phyloP scores from a whole-genome alignment of 53 echinoderm and acorn worm species.

The Paelopatides confundens region DNA sequence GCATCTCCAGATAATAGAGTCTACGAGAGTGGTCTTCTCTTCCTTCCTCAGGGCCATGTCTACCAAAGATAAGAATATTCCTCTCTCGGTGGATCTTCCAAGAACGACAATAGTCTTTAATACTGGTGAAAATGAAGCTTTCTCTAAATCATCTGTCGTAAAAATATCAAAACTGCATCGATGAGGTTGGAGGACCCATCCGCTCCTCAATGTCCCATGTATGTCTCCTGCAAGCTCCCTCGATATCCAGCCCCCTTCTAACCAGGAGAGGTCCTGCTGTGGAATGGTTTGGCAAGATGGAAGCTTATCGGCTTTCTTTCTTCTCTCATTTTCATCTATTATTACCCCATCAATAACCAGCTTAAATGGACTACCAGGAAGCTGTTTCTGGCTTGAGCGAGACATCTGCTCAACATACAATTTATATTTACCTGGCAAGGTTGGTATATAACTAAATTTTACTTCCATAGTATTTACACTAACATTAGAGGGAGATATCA shows the following conservation, averaged over 20 bases:
- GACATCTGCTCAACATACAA: conserved; percentile 13
- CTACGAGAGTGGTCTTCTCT: not conserved
- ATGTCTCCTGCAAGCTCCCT: not conserved
- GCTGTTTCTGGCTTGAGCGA: not conserved
- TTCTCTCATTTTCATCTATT: not conserved
- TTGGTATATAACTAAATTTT: conserved; percentile 1
- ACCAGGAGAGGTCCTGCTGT: not conserved
- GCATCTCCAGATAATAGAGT: not conserved
- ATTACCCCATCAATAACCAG: not conserved
- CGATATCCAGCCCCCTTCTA: not conserved
- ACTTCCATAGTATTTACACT: no score
- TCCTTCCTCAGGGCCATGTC: not conserved
- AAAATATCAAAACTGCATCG: conserved; percentile 6
- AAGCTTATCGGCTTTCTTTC: not conserved
- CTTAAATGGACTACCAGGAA: conserved; percentile 1
- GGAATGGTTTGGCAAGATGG: conserved; percentile 16
- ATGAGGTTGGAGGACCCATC: not conserved
- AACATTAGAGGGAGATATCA: not conserved
- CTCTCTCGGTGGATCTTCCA: conserved; percentile 3
- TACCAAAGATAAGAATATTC: not conserved
- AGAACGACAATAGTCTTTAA: not conserved
- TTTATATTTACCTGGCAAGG: not conserved
- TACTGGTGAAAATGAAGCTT: not conserved
- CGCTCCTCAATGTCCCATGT: not conserved
- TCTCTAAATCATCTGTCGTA: not conserved